These are phyloP conservation scores for Etheostoma cragini DNA, from an alignment of 2,113 vertebrate genomes.

Conservation along the genomic window DNA sequence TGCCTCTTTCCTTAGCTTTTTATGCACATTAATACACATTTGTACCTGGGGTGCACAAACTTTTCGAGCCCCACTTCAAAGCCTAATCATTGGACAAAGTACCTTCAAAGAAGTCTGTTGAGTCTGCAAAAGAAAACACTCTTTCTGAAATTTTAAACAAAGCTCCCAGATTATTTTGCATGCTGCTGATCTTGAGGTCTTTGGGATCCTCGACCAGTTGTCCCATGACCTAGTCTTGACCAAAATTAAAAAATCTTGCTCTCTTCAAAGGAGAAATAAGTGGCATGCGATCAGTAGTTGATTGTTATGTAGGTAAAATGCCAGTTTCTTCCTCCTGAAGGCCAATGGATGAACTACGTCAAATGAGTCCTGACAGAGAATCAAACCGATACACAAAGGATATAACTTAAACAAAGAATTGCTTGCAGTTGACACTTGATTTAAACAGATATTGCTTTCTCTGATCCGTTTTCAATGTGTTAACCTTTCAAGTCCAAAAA, in stretches of 20 bases:
- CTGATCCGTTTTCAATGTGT: no score
- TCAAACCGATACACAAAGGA: not conserved
- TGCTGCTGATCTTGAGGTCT: not conserved
- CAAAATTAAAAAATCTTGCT: not conserved
- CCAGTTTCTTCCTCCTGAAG: not conserved
- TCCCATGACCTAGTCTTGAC: not conserved
- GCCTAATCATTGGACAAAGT: not conserved
- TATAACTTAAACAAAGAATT: not conserved
- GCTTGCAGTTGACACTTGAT: no score
- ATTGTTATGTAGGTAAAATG: not conserved
- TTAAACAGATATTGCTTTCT: no score
- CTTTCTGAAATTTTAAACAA: not conserved
- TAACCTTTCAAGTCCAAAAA: no score
- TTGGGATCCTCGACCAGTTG: not conserved
- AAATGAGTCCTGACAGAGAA: not conserved
- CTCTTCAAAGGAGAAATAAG: not conserved
- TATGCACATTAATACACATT: no score
- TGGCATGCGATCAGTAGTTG: not conserved
- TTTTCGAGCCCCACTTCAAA: not conserved
- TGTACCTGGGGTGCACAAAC: no score
- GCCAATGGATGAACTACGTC: not conserved
- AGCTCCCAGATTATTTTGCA: not conserved
- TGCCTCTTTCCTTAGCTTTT: no score
- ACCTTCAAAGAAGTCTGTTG: not conserved
- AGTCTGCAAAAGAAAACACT: not conserved